Percentiles rank a stretch among this genome's conserved stretches.
Evolutionary conservation across 2,797 vertebrate genomes (phyloP).

Genomic region (Gymnocypris eckloni): DNA sequence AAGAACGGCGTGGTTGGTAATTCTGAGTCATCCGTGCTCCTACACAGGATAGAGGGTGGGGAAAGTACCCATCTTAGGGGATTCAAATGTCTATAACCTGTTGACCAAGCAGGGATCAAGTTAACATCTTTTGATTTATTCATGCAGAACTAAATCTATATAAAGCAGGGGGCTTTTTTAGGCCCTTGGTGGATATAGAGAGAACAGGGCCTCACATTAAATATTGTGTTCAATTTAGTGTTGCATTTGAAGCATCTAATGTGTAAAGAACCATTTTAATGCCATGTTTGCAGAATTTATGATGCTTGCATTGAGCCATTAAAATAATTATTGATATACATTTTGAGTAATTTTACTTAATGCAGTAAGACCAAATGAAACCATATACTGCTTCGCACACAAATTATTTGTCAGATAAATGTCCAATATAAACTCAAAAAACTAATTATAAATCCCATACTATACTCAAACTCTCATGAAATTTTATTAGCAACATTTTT

Average conservation of each 20-base stretch:
- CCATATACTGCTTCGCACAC: not conserved
- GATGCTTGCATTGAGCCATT: not conserved
- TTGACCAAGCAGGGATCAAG: slow-evolving; percentile 14
- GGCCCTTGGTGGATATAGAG: not conserved
- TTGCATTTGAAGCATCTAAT: not conserved
- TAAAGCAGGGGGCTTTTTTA: slow-evolving; percentile 4
- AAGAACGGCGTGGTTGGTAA: not conserved
- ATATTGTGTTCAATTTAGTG: not conserved
- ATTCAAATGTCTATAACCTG: slow-evolving; percentile 33
- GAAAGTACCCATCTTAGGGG: slow-evolving; percentile 22
- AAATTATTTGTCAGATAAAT: not conserved
- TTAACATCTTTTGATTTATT: slow-evolving; percentile 1
- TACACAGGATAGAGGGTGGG: slow-evolving; percentile 40
- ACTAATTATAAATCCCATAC: not conserved
- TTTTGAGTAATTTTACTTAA: not conserved
- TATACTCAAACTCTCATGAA: not conserved
- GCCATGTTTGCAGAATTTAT: not conserved
- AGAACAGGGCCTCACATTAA: not conserved
- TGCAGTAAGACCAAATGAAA: not conserved
- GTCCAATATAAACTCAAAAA: not conserved
- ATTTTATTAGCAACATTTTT: not conserved
- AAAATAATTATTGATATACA: not conserved
- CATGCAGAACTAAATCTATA: slow-evolving; percentile 13
- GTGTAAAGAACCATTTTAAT: not conserved
- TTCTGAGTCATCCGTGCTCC: slow-evolving; percentile 44